Conservation (phyloP, 2,888 invertebrate genomes). For the Nebria brevicollis region DNA sequence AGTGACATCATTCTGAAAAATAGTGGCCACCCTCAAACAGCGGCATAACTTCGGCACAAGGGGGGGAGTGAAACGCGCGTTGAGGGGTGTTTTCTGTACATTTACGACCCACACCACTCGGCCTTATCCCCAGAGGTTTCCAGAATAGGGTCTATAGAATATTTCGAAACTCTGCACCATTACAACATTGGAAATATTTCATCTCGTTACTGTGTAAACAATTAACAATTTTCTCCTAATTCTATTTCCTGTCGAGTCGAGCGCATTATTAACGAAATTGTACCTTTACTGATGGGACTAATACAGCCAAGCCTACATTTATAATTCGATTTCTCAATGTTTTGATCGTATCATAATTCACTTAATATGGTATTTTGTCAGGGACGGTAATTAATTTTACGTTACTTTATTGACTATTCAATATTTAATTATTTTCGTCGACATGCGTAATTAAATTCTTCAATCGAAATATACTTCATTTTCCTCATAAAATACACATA, state of each 20-base stretch:
- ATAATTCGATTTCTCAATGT: background rate
- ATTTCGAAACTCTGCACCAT: background rate
- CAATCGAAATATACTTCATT: no score
- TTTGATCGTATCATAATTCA: no score
- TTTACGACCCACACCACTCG: background rate
- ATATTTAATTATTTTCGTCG: no score
- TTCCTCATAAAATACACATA: no score
- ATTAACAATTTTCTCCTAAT: background rate
- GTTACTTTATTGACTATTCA: no score
- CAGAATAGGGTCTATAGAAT: background rate
- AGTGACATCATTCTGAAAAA: constrained; percentile 1
- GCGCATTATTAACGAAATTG: background rate
- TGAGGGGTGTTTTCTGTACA: background rate
- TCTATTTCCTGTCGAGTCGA: background rate
- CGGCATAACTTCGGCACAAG: background rate
- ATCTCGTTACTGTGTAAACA: background rate
- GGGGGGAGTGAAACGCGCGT: background rate
- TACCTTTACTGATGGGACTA: background rate
- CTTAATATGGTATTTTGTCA: no score
- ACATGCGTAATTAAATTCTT: no score
- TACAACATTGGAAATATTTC: background rate
- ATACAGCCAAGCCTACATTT: background rate
- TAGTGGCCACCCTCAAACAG: background rate
- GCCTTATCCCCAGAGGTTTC: background rate
- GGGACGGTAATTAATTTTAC: no score